Conservation (phyloP, 1,140 invertebrate species). For the Drosophila nebulosa region DNA sequence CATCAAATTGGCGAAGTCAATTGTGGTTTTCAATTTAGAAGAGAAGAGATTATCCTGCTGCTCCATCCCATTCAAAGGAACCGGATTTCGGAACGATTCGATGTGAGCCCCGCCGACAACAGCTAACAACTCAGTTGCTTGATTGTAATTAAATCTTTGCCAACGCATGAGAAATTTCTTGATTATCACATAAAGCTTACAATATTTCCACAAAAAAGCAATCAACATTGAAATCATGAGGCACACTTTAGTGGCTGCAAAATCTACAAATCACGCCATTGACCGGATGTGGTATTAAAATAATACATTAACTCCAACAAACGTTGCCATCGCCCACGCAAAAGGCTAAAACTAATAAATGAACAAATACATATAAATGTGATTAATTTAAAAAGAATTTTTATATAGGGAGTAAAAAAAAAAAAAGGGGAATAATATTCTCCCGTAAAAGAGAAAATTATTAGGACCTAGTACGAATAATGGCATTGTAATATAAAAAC, state of each 20-base stretch:
- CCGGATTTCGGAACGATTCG: no score
- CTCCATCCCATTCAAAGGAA: no score
- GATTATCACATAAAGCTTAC: not conserved
- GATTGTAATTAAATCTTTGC: not conserved
- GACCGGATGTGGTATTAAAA: conserved; percentile 67
- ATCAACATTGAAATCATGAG: conserved; percentile 12
- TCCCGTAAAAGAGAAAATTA: conserved; percentile 16
- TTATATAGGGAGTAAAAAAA: not conserved
- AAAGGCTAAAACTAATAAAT: not conserved
- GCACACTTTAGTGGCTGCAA: conserved; percentile 7
- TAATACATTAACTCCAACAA: conserved; percentile 73
- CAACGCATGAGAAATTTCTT: not conserved
- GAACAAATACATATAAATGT: conserved; percentile 35
- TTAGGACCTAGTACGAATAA: conserved; percentile 44
- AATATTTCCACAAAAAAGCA: not conserved
- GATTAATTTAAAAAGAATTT: conserved; percentile 73
- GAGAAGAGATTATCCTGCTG: no score
- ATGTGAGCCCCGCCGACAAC: no score
- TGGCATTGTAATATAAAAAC: conserved; percentile 72
- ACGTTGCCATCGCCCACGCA: conserved; percentile 53
- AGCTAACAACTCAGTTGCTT: not conserved
- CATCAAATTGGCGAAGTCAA: not conserved
- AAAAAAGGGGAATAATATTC: not conserved
- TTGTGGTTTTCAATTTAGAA: not conserved
- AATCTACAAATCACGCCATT: conserved; percentile 62